Conservation (phyloP, 2,888 invertebrate species). For the Caenorhabditis parvicauda region DNA sequence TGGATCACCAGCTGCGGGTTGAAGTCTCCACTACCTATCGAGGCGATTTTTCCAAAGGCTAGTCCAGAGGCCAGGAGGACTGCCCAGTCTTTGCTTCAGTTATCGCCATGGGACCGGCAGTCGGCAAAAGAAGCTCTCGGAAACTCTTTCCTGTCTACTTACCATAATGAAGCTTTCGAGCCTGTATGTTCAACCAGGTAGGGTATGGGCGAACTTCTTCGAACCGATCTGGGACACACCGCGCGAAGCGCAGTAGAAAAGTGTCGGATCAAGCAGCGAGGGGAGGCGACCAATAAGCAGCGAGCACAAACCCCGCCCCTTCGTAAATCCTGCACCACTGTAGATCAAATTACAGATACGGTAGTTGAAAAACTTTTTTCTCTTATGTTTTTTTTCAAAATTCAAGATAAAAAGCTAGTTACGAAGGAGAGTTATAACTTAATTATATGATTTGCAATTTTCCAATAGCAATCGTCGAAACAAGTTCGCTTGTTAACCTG, state of each 20-base stretch:
- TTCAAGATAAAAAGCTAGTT: too few species aligned
- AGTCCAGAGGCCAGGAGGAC: constrained; percentile 61
- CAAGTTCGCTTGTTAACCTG: too few species aligned
- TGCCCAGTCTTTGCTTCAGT: constrained; percentile 42
- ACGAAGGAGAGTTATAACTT: too few species aligned
- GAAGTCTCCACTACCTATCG: constrained; percentile 61
- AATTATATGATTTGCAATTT: too few species aligned
- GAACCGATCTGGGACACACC: neutral
- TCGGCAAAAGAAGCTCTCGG: constrained; percentile 64
- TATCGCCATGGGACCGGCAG: constrained; percentile 64
- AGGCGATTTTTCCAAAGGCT: constrained; percentile 64
- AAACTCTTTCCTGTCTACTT: constrained; percentile 65
- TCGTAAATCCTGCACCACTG: neutral
- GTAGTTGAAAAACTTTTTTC: neutral
- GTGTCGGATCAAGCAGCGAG: neutral
- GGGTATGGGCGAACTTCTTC: neutral
- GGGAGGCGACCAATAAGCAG: too few species aligned
- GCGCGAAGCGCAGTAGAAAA: neutral
- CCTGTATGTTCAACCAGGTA: constrained; percentile 55
- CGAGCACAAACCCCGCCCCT: too few species aligned
- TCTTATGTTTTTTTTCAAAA: constrained; percentile 5
- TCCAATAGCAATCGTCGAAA: too few species aligned
- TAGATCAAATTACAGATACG: neutral
- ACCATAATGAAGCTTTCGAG: constrained; percentile 66
- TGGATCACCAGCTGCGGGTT: constrained; percentile 59